Evolutionary conservation across 2,888 invertebrate species (phyloP).

Genomic region (Marasmarcha lunaedactyla): DNA sequence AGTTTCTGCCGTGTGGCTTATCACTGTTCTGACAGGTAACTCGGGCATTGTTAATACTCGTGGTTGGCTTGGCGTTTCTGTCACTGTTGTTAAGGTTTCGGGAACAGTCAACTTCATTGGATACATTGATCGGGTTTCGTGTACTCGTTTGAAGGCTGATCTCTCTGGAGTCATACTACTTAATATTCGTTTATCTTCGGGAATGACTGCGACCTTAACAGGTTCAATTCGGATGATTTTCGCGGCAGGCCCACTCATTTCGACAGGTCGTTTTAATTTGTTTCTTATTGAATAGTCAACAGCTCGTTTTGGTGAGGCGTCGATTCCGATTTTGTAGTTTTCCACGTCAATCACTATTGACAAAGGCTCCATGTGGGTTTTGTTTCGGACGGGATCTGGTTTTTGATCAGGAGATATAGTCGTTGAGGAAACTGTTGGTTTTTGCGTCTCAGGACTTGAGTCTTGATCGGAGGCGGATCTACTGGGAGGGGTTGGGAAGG

Average conservation of each 20-base stretch:
- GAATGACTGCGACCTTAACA: constrained; percentile 14
- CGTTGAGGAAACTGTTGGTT: constrained; percentile 64
- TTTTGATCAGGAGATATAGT: constrained; percentile 59
- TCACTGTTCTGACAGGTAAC: constrained; percentile 31
- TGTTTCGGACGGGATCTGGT: constrained; percentile 39
- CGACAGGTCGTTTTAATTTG: constrained; percentile 46
- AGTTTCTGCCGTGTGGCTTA: constrained; percentile 56
- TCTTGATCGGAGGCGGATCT: constrained; percentile 69
- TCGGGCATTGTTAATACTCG: constrained; percentile 14
- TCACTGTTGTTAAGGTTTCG: constrained; percentile 37
- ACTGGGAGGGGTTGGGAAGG: constrained; percentile 72
- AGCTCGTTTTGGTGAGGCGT: constrained; percentile 58
- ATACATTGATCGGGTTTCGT: constrained; percentile 23
- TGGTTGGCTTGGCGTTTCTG: constrained; percentile 20
- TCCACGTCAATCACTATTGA: constrained; percentile 63
- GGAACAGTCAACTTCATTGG: constrained; percentile 37
- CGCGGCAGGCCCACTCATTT: constrained; percentile 33
- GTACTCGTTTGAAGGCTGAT: constrained; percentile 18
- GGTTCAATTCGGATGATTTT: constrained; percentile 37
- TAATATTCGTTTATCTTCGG: constrained; percentile 4
- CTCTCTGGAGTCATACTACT: constrained; percentile 10
- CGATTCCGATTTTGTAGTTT: constrained; percentile 59
- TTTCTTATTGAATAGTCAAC: constrained; percentile 57
- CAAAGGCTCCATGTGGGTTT: constrained; percentile 54
- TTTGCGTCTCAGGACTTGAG: constrained; percentile 61